A percentile compares a stretch with the other conserved stretches of the same genome.
These are phyloP conservation scores for Okamejei kenojei DNA, from an alignment of 2,797 vertebrate species.

Conservation along the genomic window DNA sequence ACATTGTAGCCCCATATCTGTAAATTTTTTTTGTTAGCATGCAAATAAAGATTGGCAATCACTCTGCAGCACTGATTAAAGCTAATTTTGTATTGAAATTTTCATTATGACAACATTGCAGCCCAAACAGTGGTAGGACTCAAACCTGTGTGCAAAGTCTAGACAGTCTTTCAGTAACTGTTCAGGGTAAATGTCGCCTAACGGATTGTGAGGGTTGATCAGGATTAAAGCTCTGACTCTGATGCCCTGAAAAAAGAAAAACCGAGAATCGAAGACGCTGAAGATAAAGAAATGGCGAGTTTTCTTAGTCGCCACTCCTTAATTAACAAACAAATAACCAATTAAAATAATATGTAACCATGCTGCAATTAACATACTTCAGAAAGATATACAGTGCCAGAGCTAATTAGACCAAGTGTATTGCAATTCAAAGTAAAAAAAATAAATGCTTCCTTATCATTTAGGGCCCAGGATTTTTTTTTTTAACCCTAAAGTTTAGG, in stretches of 20 bases:
- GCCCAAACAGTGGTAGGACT: conserved; percentile 39
- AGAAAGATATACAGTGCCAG: conserved; percentile 21
- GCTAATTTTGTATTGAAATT: conserved; percentile 38
- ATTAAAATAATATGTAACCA: conserved; percentile 18
- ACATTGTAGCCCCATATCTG: not conserved
- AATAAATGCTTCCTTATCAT: not conserved
- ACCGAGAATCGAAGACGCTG: conserved; percentile 39
- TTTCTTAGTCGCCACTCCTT: not conserved
- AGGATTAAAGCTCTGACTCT: conserved; percentile 48
- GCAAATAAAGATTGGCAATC: conserved; percentile 6
- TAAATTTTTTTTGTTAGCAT: not conserved
- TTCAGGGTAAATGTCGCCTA: conserved; percentile 47
- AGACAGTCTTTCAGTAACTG: conserved; percentile 47
- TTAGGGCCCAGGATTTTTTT: not conserved
- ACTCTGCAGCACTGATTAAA: conserved; percentile 13
- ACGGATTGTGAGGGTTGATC: conserved; percentile 48
- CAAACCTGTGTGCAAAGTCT: conserved; percentile 48
- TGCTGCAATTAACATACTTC: not conserved
- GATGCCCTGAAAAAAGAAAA: conserved; percentile 49
- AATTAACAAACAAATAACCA: conserved; percentile 32
- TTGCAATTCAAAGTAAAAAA: not conserved
- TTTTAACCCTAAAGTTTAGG: not conserved
- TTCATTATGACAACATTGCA: conserved; percentile 38
- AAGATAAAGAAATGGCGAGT: not conserved
- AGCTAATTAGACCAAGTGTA: not conserved